Evolutionary conservation across 2,113 vertebrate genomes (phyloP), one percentile per base, ranked within the genome.

Genomic region (Ornithorhynchus anatinus): DNA sequence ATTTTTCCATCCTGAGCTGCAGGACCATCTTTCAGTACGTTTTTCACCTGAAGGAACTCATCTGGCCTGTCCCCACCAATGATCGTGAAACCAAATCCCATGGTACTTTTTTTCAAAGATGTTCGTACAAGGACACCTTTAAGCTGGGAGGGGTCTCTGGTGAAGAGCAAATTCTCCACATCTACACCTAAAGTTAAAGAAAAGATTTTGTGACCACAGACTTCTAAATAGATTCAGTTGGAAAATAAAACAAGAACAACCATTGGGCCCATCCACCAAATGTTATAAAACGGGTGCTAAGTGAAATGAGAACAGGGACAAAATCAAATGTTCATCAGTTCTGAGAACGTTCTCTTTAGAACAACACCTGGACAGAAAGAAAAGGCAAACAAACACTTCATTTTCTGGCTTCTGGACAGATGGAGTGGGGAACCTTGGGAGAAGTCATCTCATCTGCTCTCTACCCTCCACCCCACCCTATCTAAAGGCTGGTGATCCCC

Each of bases 31-130:
- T 94, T 95, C 25, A 99, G 91, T 33, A 99, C 96, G 7, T 98
- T 98, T 85, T 99, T 99, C 84, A 99, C 96, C 84, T 99, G 98
- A 2, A 99, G 94, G 85, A 99, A 98, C 85, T 99, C 97, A 31
- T 99, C 98, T 3, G 96, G 96, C 36, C 98, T 92, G 80, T 99
- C 98, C 56, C 98, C 98, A n/a, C 98, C 98, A 2, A 99, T 99
- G 68, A 99, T 99, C 43, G 97, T 99, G 75, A 99, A 99, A 33
- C 98, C 98, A 73, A 99, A 99, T 2, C 98, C 98, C 92, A 97
- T 96, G 0, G 92, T 69, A 51, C 98, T 98, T 86, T 99, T 99
- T 42, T 94, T 95, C 39, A 99, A 85, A 0, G 96, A 92, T 0
- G 97, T 96, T 64, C 92, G 93, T 59, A 99, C 86, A 23, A 98